Evolutionary conservation across 2,113 vertebrate genomes (phyloP).

Genomic region (Helogale parvula): DNA sequence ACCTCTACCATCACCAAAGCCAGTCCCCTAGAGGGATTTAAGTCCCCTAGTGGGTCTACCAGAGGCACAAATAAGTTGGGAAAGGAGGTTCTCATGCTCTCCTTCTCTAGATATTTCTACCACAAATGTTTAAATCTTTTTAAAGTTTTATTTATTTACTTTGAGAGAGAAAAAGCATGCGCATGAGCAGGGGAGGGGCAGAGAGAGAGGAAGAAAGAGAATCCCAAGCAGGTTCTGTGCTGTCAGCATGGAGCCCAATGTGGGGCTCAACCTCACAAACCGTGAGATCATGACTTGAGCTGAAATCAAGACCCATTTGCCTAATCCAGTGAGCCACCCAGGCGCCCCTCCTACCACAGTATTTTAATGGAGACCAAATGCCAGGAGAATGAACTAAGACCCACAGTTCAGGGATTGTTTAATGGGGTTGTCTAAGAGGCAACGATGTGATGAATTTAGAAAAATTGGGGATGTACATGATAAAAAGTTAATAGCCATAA

Average conservation of each 20-base stretch:
- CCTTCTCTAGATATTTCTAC: not conserved
- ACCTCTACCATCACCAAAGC: not conserved
- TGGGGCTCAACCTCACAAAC: too few species aligned
- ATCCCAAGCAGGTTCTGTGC: too few species aligned
- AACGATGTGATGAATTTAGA: constrained; percentile 29
- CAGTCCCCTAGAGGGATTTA: not conserved
- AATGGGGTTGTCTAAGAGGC: not conserved
- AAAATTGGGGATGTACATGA: not conserved
- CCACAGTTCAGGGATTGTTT: not conserved
- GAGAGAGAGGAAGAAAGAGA: too few species aligned
- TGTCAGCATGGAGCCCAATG: too few species aligned
- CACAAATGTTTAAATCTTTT: too few species aligned
- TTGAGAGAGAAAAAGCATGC: too few species aligned
- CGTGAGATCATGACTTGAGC: too few species aligned
- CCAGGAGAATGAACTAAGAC: not conserved
- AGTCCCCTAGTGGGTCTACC: too few species aligned
- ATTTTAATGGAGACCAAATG: not conserved
- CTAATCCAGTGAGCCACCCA: too few species aligned
- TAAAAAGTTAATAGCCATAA: constrained; percentile 42
- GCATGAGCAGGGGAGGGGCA: too few species aligned
- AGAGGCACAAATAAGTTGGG: not conserved
- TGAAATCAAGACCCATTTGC: too few species aligned
- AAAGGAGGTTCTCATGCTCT: not conserved
- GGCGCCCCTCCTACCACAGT: not conserved
- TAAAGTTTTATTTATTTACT: too few species aligned